Base-by-base conservation (phyloP, 2,888 invertebrate species). In the Volucella inanis region DNA sequence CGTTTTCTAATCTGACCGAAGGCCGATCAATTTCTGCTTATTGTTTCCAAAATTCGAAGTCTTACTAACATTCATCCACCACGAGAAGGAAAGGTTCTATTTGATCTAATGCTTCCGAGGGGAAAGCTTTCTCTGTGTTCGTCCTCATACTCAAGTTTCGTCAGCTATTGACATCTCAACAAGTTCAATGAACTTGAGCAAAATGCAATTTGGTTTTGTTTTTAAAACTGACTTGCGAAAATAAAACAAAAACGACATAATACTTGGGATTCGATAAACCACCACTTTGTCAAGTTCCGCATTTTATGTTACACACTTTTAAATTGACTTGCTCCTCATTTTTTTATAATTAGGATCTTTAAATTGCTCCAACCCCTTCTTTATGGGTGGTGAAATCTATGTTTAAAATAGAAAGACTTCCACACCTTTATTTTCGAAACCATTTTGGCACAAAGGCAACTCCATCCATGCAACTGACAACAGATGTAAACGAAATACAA, bases 351-450 rank as follows among this genome's bases (percentile, higher is more conserved):
- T 38, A 39, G 39, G 54, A 31, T 54, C 31, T 38, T 8, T 8
- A 38, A 31, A 31, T 57, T 18, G 14, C n/a, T n/a, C n/a, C 12
- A 39, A 39, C 15, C 54, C 54, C 41, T 12, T 11, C 8, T 14
- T 12, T 14, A n/a, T 22, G 15, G n/a, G 6, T 12, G 14, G 8
- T 4, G 41, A 22, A 31, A 4, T 6, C 9, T 52, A 47, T 49
- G 41, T 31, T 65, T 65, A 54, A 15, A 50, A 39, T 68, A 38
- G 12, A 43, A 68, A 72, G 57, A 45, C 54, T 61, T 79, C 80
- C 81, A 85, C 81, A 77, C 77, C 85, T 74, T 72, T 67, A 72
- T 74, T 78, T 80, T 76, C 41, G 12, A 76, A 71, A 65, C 43
- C 43, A 64, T 77, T 52, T 49, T 22, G 41, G 45, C 38, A 77